phyloP scores from a whole-genome alignment of 2,888 invertebrate genomes.

The Lycocerus yunnanus region DNA sequence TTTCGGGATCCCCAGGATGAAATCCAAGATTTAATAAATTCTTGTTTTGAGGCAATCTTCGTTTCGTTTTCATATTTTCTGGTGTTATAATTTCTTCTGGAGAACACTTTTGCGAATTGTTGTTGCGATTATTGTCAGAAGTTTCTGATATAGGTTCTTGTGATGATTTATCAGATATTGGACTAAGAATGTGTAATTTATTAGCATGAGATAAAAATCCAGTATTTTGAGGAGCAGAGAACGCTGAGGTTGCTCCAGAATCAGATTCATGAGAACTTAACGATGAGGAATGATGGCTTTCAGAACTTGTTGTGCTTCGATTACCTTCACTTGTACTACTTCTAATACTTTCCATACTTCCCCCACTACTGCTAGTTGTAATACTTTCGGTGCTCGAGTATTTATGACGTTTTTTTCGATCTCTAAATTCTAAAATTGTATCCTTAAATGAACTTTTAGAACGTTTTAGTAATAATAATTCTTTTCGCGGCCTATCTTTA shows the following conservation, averaged over 20 bases:
- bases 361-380: slow-evolving; percentile 85
- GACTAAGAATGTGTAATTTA: slow-evolving; percentile 84
- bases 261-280: slow-evolving; percentile 87
- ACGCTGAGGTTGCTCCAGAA: slow-evolving; percentile 67
- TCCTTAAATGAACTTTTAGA: slow-evolving; percentile 44
- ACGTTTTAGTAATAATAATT: slow-evolving; percentile 46
- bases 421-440: slow-evolving; percentile 61
- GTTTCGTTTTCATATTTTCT: slow-evolving; percentile 63
- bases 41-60: slow-evolving; percentile 75
- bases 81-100: slow-evolving; percentile 65
- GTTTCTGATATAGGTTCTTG: slow-evolving; percentile 85
- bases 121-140: slow-evolving; percentile 79
- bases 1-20: slow-evolving; percentile 72
- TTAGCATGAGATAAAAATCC: slow-evolving; percentile 71
- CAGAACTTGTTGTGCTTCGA: slow-evolving; percentile 82
- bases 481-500: slow-evolving; percentile 69
- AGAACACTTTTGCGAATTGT: slow-evolving; percentile 77
- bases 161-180: slow-evolving; percentile 88
- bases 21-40: slow-evolving; percentile 72
- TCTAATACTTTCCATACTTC: slow-evolving; percentile 84
- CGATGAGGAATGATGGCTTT: slow-evolving; percentile 81
- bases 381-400: slow-evolving; percentile 86
- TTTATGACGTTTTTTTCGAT: slow-evolving; percentile 64
- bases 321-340: slow-evolving; percentile 89
- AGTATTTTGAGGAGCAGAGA: slow-evolving; percentile 64